Percentiles rank a stretch among this genome's conserved stretches.
phyloP scores from a whole-genome alignment of 2,113 vertebrate species.

The Corvus moneduloides region DNA sequence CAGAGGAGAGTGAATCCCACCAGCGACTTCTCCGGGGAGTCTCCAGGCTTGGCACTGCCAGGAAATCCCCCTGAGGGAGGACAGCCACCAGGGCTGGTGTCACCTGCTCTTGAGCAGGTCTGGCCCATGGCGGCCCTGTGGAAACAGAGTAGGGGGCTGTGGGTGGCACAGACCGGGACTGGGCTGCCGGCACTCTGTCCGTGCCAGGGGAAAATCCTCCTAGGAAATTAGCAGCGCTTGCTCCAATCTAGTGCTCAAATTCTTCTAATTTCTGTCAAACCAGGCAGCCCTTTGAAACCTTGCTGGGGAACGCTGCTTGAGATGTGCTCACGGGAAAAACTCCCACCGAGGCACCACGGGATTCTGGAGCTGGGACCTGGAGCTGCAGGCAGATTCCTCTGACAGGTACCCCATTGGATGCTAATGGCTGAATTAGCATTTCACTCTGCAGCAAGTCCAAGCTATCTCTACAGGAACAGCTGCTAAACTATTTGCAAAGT shows the following conservation, averaged over 20 bases:
- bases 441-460: slow-evolving; percentile 22
- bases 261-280: not conserved
- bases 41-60: not conserved
- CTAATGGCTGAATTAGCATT: slow-evolving; percentile 56
- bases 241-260: not conserved
- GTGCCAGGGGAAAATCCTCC: not conserved
- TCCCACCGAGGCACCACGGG: accelerated
- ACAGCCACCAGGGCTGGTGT: not conserved
- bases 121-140: not conserved
- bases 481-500: slow-evolving; percentile 67
- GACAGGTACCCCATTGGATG: slow-evolving; percentile 8
- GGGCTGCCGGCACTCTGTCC: accelerated
- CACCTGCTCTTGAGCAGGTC: not conserved
- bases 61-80: not conserved
- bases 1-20: not conserved
- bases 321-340: not conserved
- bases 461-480: slow-evolving; percentile 64
- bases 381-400: not conserved
- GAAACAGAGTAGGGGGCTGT: not conserved
- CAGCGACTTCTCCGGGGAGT: not conserved
- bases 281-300: not conserved
- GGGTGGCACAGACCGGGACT: not conserved
- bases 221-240: not conserved
- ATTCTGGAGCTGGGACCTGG: not conserved
- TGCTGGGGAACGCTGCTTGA: not conserved